Percentiles rank a stretch among this genome's conserved stretches.
phyloP scores from a whole-genome alignment of 2,797 vertebrate genomes.

The Bryconaethiops microstoma region DNA sequence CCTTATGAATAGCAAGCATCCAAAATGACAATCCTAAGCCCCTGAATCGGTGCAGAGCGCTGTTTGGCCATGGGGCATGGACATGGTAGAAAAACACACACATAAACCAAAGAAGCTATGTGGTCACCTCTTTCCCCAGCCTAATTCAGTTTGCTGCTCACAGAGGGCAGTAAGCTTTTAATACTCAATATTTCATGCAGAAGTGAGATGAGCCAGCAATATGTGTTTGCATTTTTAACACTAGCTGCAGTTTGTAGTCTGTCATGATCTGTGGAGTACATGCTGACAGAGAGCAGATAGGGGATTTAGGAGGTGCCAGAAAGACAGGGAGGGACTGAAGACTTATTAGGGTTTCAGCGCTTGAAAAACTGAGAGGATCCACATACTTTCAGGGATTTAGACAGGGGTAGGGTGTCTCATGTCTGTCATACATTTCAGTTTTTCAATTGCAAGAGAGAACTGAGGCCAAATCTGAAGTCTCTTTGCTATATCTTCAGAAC shows the following conservation, averaged over 20 bases:
- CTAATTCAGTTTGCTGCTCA: slow-evolving; percentile 20
- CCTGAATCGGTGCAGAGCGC: slow-evolving; percentile 3
- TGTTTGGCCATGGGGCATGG: not conserved
- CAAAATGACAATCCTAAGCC: not conserved
- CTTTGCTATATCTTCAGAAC: slow-evolving; percentile 34
- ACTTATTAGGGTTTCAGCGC: slow-evolving; percentile 18
- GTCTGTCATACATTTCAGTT: slow-evolving; percentile 41
- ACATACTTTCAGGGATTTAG: slow-evolving; percentile 27
- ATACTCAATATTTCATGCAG: slow-evolving; percentile 38
- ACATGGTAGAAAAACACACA: not conserved
- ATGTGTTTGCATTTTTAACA: slow-evolving; percentile 44
- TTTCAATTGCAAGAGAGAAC: slow-evolving; percentile 39
- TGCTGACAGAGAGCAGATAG: slow-evolving; percentile 6
- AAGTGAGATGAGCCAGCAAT: slow-evolving; percentile 18
- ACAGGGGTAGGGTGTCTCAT: slow-evolving; percentile 26
- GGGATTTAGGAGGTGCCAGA: slow-evolving; percentile 33
- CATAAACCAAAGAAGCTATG: not conserved
- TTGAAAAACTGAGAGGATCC: slow-evolving; percentile 27
- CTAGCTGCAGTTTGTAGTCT: slow-evolving; percentile 32
- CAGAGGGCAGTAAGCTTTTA: slow-evolving; percentile 20
- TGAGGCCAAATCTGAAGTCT: slow-evolving; percentile 32
- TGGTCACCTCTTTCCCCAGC: slow-evolving; percentile 13
- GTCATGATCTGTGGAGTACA: slow-evolving; percentile 37
- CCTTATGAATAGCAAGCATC: slow-evolving; percentile 20
- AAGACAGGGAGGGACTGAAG: slow-evolving; percentile 18